Base-by-base conservation (phyloP, 2,113 vertebrate genomes). In the Felis chaus region DNA sequence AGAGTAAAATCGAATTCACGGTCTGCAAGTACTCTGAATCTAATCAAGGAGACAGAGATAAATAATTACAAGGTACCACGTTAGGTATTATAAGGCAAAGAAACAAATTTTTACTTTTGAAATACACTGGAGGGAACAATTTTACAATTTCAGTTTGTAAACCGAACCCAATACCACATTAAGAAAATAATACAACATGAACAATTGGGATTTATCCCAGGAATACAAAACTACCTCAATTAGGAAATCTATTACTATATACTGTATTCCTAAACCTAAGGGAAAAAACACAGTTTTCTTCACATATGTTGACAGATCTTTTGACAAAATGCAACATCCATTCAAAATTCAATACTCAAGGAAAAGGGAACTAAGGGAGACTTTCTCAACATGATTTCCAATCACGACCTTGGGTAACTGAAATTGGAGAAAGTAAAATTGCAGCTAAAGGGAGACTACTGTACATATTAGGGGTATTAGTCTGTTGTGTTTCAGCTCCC, bases 1-100 rank as follows among this genome's bases (percentile, higher is more conserved):
- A 91, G 31, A 94, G 39, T n/a, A 94, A 97, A 94, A 78, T 78
- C 63, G 23, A 96, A 39, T 41, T 50, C 50, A 69, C 5, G 27
- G 29, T 91, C 5, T 85, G 92, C 41, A n/a, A 68, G 55, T 41
- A 97, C 33, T 66, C 39, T 91, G 16, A 92, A 57, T 85, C 36
- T 68, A 68, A 82, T 79, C 53, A 91, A 31, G 65, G 63, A 92
- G 31, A 94, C 9, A 36, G 36, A 36, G 36, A 36, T 18, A 76
- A 21, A 90, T 25, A 82, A 91, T 65, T 71, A 41, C 4, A 73
- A 84, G 55, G 73, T 25, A 80, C 29, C 6, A 79, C 12, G 4
- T 55, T 15, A 66, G 33, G 31, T 55, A 69, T 53, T 57, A 21
- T 9, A 83, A 83, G 19, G 23, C 82, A 74, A 71, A 81, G 53